Evolutionary conservation across 2,113 vertebrate species (phyloP).

Genomic region (Theristicus caerulescens): DNA sequence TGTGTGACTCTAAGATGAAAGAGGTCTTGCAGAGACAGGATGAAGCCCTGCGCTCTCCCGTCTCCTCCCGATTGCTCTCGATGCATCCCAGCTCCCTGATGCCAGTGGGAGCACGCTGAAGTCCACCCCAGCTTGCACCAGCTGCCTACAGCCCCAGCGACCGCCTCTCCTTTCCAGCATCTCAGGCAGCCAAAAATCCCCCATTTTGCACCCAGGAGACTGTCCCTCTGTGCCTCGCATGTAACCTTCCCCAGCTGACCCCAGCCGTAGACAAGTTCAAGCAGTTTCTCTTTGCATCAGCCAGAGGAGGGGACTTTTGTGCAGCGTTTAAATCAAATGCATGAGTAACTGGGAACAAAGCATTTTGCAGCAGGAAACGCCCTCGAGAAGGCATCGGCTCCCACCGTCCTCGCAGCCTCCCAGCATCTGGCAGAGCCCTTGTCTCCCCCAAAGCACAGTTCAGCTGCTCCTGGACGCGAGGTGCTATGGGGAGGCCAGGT

Average conservation of each 20-base stretch:
- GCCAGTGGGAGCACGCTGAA: background rate
- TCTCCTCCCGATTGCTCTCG: background rate
- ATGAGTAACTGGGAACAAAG: background rate
- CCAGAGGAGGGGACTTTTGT: background rate
- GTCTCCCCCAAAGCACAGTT: background rate
- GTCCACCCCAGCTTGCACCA: background rate
- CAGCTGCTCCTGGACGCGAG: background rate
- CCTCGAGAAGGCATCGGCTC: background rate
- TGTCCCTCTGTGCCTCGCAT: background rate
- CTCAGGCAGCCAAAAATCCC: background rate
- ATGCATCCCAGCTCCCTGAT: background rate
- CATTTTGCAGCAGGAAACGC: background rate
- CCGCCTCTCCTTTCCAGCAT: background rate
- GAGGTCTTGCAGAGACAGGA: background rate
- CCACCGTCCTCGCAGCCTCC: accelerated
- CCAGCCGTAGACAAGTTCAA: background rate
- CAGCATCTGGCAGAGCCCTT: background rate
- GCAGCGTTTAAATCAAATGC: background rate
- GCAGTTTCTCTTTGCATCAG: background rate
- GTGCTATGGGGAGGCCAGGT: background rate
- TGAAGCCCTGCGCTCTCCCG: background rate
- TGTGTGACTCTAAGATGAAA: background rate
- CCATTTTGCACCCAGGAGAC: background rate
- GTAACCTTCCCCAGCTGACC: background rate
- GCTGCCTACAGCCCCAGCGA: background rate